Percentiles rank a stretch among this genome's conserved stretches.
Conservation (phyloP, 1,140 invertebrate genomes). For the Meloidogyne hapla region DNA sequence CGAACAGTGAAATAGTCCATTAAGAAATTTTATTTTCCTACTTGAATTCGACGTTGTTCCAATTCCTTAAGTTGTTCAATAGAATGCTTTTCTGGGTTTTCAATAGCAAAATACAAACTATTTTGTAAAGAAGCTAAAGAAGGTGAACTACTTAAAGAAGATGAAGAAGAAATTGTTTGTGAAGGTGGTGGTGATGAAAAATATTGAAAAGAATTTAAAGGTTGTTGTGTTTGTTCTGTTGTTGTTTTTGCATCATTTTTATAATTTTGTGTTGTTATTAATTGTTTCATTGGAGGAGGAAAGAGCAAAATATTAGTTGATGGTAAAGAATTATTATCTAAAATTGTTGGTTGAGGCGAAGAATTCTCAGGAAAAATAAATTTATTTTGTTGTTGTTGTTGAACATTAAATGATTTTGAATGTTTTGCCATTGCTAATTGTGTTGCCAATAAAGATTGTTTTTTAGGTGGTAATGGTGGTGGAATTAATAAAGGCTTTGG, state of each 20-base stretch:
- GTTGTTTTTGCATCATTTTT: neutral
- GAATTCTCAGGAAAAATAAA: neutral
- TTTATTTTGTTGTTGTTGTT: neutral
- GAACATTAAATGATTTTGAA: neutral
- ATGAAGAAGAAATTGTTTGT: slow-evolving; percentile 5
- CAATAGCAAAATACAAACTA: slow-evolving; percentile 24
- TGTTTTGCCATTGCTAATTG: slow-evolving; percentile 3
- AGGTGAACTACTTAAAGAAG: slow-evolving; percentile 21
- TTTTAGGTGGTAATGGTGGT: slow-evolving; percentile 27
- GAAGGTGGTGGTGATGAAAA: neutral
- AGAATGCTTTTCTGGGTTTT: slow-evolving; percentile 29
- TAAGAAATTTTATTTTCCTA: too few species aligned
- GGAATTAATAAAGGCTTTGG: neutral
- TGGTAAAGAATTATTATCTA: too few species aligned
- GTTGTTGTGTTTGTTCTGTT: neutral
- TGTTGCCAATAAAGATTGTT: slow-evolving; percentile 18
- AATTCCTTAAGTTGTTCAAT: slow-evolving; percentile 18
- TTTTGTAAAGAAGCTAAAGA: slow-evolving; percentile 25
- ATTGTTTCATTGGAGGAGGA: neutral
- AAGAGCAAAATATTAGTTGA: neutral
- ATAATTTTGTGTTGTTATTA: neutral
- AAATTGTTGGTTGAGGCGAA: too few species aligned
- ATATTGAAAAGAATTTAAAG: neutral
- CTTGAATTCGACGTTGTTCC: slow-evolving; percentile 11
- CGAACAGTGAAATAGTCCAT: neutral